Conservation (phyloP, 2,113 vertebrate species). For the Athene cunicularia region DNA sequence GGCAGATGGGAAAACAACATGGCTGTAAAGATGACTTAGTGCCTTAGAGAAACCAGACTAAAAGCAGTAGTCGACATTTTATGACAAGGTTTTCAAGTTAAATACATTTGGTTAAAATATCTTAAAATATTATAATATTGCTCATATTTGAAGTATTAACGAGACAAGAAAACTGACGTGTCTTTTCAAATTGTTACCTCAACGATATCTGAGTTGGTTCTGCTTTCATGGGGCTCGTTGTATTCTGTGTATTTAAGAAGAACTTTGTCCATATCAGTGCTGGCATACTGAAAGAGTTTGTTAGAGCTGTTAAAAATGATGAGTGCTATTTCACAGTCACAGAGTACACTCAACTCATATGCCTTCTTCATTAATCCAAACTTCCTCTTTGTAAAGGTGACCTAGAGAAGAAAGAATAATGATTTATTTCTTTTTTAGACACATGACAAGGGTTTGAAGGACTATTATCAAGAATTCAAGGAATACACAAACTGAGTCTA, state of each 20-base stretch:
- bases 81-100: neutral
- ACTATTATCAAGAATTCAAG: neutral
- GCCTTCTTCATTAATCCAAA: constrained; percentile 99
- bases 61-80: neutral
- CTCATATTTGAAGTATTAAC: neutral
- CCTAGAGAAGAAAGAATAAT: constrained; percentile 76
- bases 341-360: constrained; percentile 97
- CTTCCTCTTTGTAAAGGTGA: constrained; percentile 99
- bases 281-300: constrained; percentile 99
- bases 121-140: neutral
- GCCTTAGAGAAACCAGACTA: neutral
- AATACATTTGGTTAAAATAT: neutral
- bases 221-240: constrained; percentile 98
- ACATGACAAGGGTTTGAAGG: neutral
- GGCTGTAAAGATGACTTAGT: neutral
- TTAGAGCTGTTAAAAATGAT: constrained; percentile 99
- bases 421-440: neutral
- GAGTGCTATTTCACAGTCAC: constrained; percentile 99
- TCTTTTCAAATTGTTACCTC: constrained; percentile 86
- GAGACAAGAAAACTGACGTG: neutral
- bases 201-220: constrained; percentile 99
- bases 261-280: constrained; percentile 99
- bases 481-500: neutral
- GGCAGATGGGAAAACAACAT: constrained; percentile 46
- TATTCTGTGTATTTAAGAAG: constrained; percentile 99